A percentile compares a stretch with the other conserved stretches of the same genome.
phyloP scores from a whole-genome alignment of 1,140 invertebrate species.

The Metaphire vulgaris region DNA sequence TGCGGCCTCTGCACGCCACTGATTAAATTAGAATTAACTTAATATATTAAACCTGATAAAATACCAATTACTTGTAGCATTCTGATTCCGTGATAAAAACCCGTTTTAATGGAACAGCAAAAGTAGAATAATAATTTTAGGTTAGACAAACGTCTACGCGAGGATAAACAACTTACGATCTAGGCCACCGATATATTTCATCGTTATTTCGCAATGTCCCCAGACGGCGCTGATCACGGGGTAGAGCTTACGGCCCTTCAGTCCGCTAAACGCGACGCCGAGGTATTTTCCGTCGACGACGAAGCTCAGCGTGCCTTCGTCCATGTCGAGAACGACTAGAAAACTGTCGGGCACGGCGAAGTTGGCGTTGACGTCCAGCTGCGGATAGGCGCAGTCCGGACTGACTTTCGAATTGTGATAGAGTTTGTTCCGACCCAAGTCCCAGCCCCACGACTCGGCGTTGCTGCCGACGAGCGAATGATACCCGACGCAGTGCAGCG shows the following conservation, averaged over 20 bases:
- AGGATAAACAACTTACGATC: slow-evolving; percentile 12
- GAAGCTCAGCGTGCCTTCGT: too few species aligned
- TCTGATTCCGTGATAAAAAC: too few species aligned
- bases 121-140: too few species aligned
- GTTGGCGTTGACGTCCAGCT: slow-evolving; percentile 83
- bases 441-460: too few species aligned
- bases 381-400: slow-evolving; percentile 85
- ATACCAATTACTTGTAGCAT: too few species aligned
- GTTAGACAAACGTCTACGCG: too few species aligned
- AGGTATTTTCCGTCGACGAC: slow-evolving; percentile 95
- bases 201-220: too few species aligned
- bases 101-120: too few species aligned
- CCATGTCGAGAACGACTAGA: too few species aligned
- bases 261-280: slow-evolving; percentile 89
- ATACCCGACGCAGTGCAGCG: slow-evolving; percentile 58
- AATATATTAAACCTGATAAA: too few species aligned
- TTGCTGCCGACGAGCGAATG: slow-evolving; percentile 64
- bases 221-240: slow-evolving; percentile 98
- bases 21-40: too few species aligned
- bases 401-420: slow-evolving; percentile 62
- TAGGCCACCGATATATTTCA: slow-evolving; percentile 16
- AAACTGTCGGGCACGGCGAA: slow-evolving; percentile 97
- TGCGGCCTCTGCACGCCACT: too few species aligned
- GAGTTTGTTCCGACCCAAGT: slow-evolving; percentile 86
- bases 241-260: slow-evolving; percentile 94